phyloP scores from a whole-genome alignment of 2,113 vertebrate genomes.

The Pedionomus torquatus region DNA sequence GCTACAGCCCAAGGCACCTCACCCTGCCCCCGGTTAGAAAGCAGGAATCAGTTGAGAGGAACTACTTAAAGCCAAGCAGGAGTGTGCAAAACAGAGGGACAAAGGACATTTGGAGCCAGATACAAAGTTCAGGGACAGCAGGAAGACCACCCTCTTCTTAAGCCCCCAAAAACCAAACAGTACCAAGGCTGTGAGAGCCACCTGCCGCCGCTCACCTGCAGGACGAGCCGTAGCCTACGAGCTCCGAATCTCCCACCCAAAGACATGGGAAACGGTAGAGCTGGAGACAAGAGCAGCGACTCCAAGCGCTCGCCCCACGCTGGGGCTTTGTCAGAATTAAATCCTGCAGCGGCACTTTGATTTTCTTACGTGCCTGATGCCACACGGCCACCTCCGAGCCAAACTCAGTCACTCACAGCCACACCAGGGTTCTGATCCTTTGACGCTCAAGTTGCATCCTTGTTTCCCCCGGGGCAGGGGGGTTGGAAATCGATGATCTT shows the following conservation, averaged over 20 bases:
- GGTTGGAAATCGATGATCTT: too few relatives aligned
- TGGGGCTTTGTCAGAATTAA: neutral
- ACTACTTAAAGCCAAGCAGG: neutral
- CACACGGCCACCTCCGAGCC: neutral
- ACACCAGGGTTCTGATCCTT: neutral
- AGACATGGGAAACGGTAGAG: neutral
- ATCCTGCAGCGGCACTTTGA: neutral
- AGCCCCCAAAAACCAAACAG: neutral
- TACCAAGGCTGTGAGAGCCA: neutral
- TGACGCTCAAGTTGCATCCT: rapidly evolving
- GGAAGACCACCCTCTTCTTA: neutral
- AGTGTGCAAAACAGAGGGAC: neutral
- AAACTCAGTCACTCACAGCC: neutral
- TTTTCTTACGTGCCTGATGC: neutral
- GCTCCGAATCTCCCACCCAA: neutral
- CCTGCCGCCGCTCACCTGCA: neutral
- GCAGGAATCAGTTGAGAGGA: neutral
- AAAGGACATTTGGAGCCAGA: neutral
- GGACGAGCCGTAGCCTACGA: rapidly evolving
- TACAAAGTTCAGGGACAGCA: neutral
- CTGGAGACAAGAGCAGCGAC: neutral
- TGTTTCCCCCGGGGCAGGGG: too few relatives aligned
- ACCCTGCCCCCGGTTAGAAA: neutral
- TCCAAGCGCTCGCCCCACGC: neutral
- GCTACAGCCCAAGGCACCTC: neutral